Percentiles rank a stretch among this genome's conserved stretches.
Evolutionary conservation across 2,888 invertebrate genomes (phyloP).

Genomic region (Thymelicus acteon): DNA sequence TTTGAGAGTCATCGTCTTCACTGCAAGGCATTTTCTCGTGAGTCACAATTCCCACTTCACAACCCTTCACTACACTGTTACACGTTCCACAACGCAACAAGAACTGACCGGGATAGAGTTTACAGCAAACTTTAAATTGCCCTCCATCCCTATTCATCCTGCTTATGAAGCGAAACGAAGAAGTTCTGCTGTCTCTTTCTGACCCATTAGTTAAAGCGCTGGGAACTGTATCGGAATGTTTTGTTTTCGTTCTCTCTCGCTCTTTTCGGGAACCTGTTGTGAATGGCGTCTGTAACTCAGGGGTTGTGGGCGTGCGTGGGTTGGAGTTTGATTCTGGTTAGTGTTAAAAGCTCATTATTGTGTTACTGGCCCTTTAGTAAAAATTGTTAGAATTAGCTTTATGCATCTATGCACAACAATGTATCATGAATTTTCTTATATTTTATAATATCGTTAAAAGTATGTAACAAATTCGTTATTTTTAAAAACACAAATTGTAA

Average conservation of each 20-base stretch:
- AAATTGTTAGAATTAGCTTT: too few species aligned
- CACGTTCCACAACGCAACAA: constrained; percentile 56
- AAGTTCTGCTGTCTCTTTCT: constrained; percentile 58
- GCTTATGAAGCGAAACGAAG: constrained; percentile 51
- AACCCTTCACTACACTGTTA: constrained; percentile 47
- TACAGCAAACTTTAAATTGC: constrained; percentile 66
- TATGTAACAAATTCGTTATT: background rate
- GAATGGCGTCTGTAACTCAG: constrained; percentile 59
- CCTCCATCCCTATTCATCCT: constrained; percentile 68
- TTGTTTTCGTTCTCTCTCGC: constrained; percentile 80
- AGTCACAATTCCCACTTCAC: constrained; percentile 39
- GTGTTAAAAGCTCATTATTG: background rate
- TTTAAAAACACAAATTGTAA: background rate
- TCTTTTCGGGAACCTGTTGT: constrained; percentile 70
- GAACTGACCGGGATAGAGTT: constrained; percentile 45
- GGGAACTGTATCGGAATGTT: constrained; percentile 83
- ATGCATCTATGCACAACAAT: too few species aligned
- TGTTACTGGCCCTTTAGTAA: background rate
- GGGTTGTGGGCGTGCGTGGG: constrained; percentile 47
- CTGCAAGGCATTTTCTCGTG: constrained; percentile 83
- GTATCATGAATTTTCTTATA: too few species aligned
- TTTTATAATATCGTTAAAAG: background rate
- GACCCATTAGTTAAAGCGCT: constrained; percentile 52
- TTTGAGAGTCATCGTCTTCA: constrained; percentile 85
- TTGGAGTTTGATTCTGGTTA: constrained; percentile 59